Evolutionary conservation across 2,888 invertebrate genomes (phyloP).

Genomic region (Amblyteles armatorius): DNA sequence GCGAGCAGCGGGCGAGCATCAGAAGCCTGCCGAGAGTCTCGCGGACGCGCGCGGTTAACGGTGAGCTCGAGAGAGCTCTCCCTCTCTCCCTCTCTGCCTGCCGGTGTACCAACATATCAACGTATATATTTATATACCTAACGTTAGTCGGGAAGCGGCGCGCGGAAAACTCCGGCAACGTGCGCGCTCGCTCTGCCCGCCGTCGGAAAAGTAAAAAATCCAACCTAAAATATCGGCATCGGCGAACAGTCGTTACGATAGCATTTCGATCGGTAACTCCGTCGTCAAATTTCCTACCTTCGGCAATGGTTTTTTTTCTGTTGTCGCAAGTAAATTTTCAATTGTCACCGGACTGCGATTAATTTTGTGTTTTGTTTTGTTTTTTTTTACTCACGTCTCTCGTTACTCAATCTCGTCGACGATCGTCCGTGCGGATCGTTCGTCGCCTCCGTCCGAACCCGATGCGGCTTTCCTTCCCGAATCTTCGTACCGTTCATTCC

Average conservation of each 20-base stretch:
- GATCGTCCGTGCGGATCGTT: conserved; percentile 46
- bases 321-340: neutral
- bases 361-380: neutral
- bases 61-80: conserved; percentile 31
- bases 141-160: conserved; percentile 20
- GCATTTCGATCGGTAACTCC: neutral
- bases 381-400: conserved; percentile 56
- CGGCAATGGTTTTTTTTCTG: neutral
- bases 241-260: neutral
- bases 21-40: conserved; percentile 34
- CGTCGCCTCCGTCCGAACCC: neutral
- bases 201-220: conserved; percentile 1
- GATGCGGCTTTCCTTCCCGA: conserved; percentile 6
- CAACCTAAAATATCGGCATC: neutral
- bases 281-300: neutral
- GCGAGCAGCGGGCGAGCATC: conserved; percentile 14
- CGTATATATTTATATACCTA: conserved; percentile 34
- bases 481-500: conserved; percentile 12
- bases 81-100: conserved; percentile 29
- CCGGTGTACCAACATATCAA: conserved; percentile 1
- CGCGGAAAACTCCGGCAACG: conserved; percentile 24
- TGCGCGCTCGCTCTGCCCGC: conserved; percentile 24
- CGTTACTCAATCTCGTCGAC: conserved; percentile 61
- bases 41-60: conserved; percentile 56
- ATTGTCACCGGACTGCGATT: neutral